Conservation (phyloP, 2,888 invertebrate species). For the Toxonevra muliebris region DNA sequence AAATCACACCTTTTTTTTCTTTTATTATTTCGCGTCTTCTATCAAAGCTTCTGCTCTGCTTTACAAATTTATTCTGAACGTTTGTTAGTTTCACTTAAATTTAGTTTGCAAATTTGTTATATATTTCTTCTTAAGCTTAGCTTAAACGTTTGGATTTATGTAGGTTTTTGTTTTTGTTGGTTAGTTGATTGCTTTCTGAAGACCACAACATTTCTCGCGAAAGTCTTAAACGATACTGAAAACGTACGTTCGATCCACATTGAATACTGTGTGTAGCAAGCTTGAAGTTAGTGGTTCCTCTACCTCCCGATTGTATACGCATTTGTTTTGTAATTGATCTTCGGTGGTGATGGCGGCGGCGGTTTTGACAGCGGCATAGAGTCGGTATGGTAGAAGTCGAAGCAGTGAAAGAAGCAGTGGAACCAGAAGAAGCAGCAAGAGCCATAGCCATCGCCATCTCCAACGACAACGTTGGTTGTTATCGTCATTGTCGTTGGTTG, state of each 20-base stretch:
- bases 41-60: constrained; percentile 36
- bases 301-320: constrained; percentile 32
- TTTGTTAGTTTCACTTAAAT: neutral
- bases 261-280: constrained; percentile 24
- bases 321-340: constrained; percentile 35
- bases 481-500: no score
- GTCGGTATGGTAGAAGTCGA: neutral
- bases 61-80: constrained; percentile 15
- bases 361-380: constrained; percentile 14
- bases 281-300: constrained; percentile 29
- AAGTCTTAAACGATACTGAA: constrained; percentile 41
- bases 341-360: constrained; percentile 18
- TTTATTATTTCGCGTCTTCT: neutral
- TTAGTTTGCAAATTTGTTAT: constrained; percentile 20
- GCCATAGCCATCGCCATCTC: no score
- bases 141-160: constrained; percentile 23
- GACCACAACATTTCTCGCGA: constrained; percentile 39
- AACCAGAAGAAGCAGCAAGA: neutral
- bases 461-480: no score
- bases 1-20: constrained; percentile 2
- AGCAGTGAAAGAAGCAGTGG: neutral
- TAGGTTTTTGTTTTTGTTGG: neutral
- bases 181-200: constrained; percentile 9
- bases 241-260: constrained; percentile 29
- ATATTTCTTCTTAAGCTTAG: constrained; percentile 17